Conservation (phyloP, 2,888 invertebrate species). For the Drosophila robusta region DNA sequence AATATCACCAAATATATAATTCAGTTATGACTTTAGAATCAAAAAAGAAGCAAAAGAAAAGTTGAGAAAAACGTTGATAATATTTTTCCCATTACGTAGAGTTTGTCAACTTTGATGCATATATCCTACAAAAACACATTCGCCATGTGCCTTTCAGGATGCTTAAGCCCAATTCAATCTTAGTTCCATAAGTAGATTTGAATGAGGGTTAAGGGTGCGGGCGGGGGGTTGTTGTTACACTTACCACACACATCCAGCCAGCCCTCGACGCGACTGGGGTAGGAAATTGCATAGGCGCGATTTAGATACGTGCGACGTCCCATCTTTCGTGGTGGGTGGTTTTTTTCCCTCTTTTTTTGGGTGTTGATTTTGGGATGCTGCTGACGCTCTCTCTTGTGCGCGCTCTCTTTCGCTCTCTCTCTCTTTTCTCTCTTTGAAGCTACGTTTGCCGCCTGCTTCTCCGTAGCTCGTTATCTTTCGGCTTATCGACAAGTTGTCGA, state of each 20-base stretch:
- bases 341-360: constrained; percentile 6
- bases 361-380: constrained; percentile 55
- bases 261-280: constrained; percentile 85
- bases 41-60: too few species aligned
- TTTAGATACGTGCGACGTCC: constrained; percentile 83
- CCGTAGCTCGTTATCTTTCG: constrained; percentile 52
- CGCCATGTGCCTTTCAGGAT: constrained; percentile 1
- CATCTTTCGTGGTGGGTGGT: constrained; percentile 68
- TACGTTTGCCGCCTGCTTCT: constrained; percentile 17
- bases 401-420: constrained; percentile 8
- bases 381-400: constrained; percentile 17
- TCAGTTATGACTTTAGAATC: too few species aligned
- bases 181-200: constrained; percentile 1
- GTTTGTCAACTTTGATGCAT: not conserved
- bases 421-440: constrained; percentile 2
- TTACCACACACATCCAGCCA: constrained; percentile 86
- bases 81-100: too few species aligned
- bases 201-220: not conserved
- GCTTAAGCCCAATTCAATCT: constrained; percentile 1
- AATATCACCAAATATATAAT: too few species aligned
- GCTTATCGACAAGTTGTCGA: constrained; percentile 65
- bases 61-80: too few species aligned
- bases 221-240: constrained; percentile 44
- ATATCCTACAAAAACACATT: not conserved
- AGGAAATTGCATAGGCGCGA: constrained; percentile 84